Base-by-base conservation (phyloP, 2,797 vertebrate species). In the Echeneis naucrates region DNA sequence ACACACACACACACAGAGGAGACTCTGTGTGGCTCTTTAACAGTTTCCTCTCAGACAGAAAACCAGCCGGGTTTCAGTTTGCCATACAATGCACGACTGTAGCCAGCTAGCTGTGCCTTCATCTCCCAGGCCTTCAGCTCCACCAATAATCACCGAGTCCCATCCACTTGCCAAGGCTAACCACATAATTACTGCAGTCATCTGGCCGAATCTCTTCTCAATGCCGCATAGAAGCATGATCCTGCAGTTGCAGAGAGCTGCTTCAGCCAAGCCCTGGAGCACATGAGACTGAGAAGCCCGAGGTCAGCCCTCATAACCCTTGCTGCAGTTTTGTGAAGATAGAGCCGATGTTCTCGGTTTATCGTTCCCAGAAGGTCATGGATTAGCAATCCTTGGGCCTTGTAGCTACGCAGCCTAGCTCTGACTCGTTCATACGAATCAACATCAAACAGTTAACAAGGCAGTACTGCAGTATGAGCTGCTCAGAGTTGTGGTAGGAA, bases 301-400 rank as follows among this genome's bases (percentile, higher is more conserved):
- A 68, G 79, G 78, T 87, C 74, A 84, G 74, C 75, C 68, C 60
- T 83, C 72, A 2, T 65, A 78, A 73, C 66, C 73, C 69, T 68
- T 64, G 2, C 52, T 72, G 59, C 83, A 56, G 57, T 13, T 61
- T 33, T 54, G 65, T 55, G 78, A 45, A 84, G 81, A 85, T 78
- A 78, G 60, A 78, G 75, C 64, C 10, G 63, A 75, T 81, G 83
- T 81, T 73, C 74, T 77, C 37, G 13, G 76, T 74, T 88, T 89
- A 93, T 87, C 84, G 78, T 80, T 65, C 74, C 70, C 72, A 77
- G 80, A 88, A 90, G 92, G 89, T 90, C 81, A 78, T 70, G 89
- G 87, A 90, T 92, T 89, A 93, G 77, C 68, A 77, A 83, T 86
- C 75, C 72, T 66, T 72, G 80, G 83, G 77, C 81, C 65, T 78